Evolutionary conservation across 2,113 vertebrate species (phyloP).

Genomic region (Mungos mungo): DNA sequence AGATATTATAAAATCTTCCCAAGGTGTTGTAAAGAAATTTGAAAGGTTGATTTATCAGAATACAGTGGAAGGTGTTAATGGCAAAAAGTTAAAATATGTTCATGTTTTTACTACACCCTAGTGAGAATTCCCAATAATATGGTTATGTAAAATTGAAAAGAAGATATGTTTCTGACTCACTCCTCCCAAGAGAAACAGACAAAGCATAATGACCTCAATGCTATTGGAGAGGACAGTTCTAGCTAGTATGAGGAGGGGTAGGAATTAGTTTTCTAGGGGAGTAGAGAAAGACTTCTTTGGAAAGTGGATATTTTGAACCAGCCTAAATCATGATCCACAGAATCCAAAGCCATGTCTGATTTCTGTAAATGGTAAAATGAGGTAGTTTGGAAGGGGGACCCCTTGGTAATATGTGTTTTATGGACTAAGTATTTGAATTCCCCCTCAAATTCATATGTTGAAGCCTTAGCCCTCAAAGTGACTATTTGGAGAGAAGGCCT

Average conservation of each 20-base stretch:
- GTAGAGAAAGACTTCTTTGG: neutral
- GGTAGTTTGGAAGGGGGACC: neutral
- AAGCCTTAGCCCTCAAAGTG: neutral
- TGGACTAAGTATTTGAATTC: neutral
- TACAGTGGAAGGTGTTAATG: neutral
- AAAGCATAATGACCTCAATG: neutral
- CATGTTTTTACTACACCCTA: neutral
- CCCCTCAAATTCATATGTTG: rapidly evolving
- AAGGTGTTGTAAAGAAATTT: neutral
- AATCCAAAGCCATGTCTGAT: neutral
- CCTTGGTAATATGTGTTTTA: neutral
- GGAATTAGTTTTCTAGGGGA: neutral
- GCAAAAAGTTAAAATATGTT: neutral
- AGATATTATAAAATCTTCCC: neutral
- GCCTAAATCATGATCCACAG: neutral
- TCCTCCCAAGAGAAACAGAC: neutral
- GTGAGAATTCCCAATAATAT: neutral
- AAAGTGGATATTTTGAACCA: neutral
- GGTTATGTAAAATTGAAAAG: neutral
- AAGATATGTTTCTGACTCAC: neutral
- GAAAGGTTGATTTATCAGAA: neutral
- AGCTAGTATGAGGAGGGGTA: neutral
- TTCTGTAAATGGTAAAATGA: neutral
- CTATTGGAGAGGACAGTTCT: neutral
- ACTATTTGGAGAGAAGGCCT: neutral